Conservation (phyloP, 2,797 vertebrate species). For the Catostomus latipinnis region DNA sequence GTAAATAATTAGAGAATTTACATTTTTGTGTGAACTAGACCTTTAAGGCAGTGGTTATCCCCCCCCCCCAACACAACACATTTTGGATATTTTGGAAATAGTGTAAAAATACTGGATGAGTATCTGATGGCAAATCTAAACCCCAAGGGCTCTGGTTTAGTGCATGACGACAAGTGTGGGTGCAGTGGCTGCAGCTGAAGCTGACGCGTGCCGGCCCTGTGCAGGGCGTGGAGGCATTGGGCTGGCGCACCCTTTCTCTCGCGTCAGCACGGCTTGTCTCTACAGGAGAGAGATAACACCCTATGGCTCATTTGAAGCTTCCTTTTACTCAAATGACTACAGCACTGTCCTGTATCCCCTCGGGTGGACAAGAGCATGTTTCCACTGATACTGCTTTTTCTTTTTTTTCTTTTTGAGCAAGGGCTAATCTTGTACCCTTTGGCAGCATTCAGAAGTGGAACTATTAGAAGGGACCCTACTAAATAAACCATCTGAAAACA, state of each 20-base stretch:
- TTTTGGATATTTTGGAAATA: too few relatives aligned
- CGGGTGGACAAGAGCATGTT: not conserved
- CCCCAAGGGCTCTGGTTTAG: conserved; percentile 14
- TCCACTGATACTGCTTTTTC: not conserved
- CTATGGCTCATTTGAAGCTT: conserved; percentile 30
- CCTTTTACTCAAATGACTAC: conserved; percentile 3
- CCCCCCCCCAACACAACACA: too few relatives aligned
- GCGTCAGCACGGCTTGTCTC: conserved; percentile 52
- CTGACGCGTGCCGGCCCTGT: conserved; percentile 50
- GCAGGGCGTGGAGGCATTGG: conserved; percentile 49
- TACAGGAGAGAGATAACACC: conserved; percentile 52
- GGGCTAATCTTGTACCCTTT: conserved; percentile 11
- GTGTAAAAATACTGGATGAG: conserved; percentile 9
- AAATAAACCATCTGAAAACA: too few relatives aligned
- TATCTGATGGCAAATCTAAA: conserved; percentile 1
- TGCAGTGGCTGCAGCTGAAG: conserved; percentile 46
- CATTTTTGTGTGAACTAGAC: too few relatives aligned
- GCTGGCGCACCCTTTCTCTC: conserved; percentile 40
- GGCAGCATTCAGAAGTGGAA: conserved; percentile 32
- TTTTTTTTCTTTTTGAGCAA: not conserved
- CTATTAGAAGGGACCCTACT: not conserved
- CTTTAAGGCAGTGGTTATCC: not conserved
- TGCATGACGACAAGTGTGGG: conserved; percentile 23
- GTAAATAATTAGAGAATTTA: too few relatives aligned
- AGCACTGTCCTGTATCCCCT: not conserved